Evolutionary conservation across 2,113 vertebrate genomes (phyloP).

Genomic region (Odontesthes bonariensis): DNA sequence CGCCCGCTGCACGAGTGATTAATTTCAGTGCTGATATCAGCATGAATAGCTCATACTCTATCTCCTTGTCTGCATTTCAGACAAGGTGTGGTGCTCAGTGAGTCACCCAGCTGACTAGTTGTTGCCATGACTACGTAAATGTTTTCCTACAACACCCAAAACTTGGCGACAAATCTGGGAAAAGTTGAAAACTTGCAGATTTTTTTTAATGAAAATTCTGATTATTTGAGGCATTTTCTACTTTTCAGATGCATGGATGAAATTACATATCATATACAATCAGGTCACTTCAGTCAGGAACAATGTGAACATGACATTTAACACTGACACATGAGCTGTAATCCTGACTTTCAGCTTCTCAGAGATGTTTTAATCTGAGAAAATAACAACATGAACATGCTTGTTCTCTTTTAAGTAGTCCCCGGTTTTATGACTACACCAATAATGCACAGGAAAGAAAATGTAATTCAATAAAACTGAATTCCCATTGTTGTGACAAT

Average conservation of each 20-base stretch:
- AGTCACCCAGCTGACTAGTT: slow-evolving; percentile 51
- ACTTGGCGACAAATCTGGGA: background rate
- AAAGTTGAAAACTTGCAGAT: background rate
- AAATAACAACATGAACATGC: accelerated
- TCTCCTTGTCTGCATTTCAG: slow-evolving; percentile 10
- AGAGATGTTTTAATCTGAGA: background rate
- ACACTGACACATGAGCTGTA: too few relatives aligned
- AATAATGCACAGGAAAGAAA: too few relatives aligned
- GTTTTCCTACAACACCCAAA: slow-evolving; percentile 53
- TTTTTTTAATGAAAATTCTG: background rate
- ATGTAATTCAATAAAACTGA: too few relatives aligned
- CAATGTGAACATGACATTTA: too few relatives aligned
- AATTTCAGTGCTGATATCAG: slow-evolving; percentile 19
- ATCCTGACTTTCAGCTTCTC: too few relatives aligned
- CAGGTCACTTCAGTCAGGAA: too few relatives aligned
- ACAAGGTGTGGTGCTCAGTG: slow-evolving; percentile 62
- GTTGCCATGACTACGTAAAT: slow-evolving; percentile 58
- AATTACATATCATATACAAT: background rate
- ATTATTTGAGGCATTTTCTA: background rate
- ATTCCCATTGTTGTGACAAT: too few relatives aligned
- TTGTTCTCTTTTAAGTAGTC: too few relatives aligned
- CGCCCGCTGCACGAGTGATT: slow-evolving; percentile 12
- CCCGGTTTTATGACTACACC: too few relatives aligned
- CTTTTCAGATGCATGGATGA: background rate
- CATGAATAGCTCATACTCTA: slow-evolving; percentile 4